Evolutionary conservation across 2,113 vertebrate species (phyloP).

Genomic region (Edolisoma coerulescens): DNA sequence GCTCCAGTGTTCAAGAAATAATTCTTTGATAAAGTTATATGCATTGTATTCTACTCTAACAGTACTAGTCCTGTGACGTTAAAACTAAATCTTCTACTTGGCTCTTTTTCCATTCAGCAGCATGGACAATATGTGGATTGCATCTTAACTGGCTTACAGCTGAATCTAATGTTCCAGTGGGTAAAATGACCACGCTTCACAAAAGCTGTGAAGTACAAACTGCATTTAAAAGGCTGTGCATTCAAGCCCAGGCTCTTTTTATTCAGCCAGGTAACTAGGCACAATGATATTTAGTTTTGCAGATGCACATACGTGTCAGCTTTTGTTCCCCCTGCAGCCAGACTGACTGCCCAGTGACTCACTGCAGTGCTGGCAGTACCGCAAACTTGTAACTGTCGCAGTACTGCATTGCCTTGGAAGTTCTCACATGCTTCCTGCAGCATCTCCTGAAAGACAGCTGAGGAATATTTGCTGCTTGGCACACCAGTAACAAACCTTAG

Average conservation of each 20-base stretch:
- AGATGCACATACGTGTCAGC: neutral
- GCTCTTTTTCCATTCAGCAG: neutral
- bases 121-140: neutral
- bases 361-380: neutral
- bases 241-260: neutral
- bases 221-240: neutral
- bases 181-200: neutral
- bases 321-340: neutral
- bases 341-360: neutral
- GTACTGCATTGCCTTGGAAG: neutral
- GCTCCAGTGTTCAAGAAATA: neutral
- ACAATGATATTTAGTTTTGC: neutral
- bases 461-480: neutral
- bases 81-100: neutral
- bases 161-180: neutral
- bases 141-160: neutral
- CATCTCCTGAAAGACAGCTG: neutral
- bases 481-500: neutral
- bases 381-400: neutral
- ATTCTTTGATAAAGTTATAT: neutral
- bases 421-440: neutral
- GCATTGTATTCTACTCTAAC: neutral
- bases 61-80: neutral
- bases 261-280: neutral
- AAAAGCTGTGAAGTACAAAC: neutral